These are phyloP conservation scores for Ochotona princeps DNA, from an alignment of 2,113 vertebrate species.

Conservation along the genomic window DNA sequence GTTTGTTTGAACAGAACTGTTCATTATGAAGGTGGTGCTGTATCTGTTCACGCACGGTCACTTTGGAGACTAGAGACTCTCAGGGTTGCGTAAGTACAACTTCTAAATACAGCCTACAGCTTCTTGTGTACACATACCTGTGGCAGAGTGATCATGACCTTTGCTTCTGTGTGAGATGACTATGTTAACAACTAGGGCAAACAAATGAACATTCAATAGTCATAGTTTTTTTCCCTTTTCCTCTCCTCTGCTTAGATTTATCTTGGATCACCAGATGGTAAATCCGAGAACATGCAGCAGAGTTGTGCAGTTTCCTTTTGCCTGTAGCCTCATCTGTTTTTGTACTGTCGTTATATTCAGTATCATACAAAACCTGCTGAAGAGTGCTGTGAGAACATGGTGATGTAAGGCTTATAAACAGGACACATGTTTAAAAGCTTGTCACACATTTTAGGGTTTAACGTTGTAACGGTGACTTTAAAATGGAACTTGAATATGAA, in stretches of 20 bases:
- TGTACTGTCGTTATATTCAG: not conserved
- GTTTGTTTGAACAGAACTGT: conserved; percentile 89
- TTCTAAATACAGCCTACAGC: fast-evolving
- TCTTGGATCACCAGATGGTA: not conserved
- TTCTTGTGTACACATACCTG: fast-evolving
- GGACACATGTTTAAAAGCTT: not conserved
- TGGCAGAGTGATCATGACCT: not conserved
- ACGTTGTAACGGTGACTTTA: not conserved
- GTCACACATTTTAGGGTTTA: not conserved
- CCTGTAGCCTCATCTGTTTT: not conserved
- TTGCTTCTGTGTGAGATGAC: not conserved
- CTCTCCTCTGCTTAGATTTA: not conserved
- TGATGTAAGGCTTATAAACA: not conserved
- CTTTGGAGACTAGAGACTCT: conserved; percentile 97
- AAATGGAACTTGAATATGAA: not conserved
- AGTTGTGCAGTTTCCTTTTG: not conserved
- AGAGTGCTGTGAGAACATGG: not conserved
- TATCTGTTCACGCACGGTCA: conserved; percentile 95
- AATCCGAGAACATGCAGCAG: not conserved
- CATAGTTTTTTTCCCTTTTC: not conserved
- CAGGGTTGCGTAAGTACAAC: conserved; percentile 94
- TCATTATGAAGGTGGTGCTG: conserved; percentile 96
- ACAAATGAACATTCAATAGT: not conserved
- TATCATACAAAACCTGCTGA: not conserved
- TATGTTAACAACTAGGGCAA: not conserved